A percentile compares a stretch with the other conserved stretches of the same genome.
Evolutionary conservation across 2,797 vertebrate species (phyloP).

Genomic region (Sciurus vulgaris): DNA sequence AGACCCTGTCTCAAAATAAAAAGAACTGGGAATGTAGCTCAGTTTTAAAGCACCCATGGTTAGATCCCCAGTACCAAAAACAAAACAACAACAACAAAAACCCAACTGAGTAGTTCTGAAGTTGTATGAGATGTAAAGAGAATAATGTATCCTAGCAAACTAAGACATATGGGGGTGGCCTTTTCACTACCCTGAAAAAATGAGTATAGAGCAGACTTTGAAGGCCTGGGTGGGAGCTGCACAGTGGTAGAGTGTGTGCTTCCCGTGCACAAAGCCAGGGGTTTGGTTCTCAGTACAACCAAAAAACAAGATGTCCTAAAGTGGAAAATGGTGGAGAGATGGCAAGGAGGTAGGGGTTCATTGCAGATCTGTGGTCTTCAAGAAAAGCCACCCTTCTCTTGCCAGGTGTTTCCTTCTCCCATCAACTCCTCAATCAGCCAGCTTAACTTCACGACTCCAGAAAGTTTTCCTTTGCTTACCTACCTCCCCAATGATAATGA

Average conservation of each 20-base stretch:
- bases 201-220: neutral
- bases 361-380: neutral
- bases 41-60: no score
- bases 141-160: neutral
- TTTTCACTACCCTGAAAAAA: neutral
- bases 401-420: neutral
- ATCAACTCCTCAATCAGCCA: neutral
- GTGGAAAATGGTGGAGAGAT: neutral
- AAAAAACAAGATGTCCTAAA: neutral
- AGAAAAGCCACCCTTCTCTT: neutral
- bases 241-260: neutral
- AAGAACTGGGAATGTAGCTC: no score
- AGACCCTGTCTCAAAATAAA: no score
- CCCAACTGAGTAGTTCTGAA: neutral
- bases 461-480: slow-evolving; percentile 54
- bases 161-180: neutral
- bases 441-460: neutral
- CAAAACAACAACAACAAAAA: no score
- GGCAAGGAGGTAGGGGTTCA: neutral
- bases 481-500: slow-evolving; percentile 14
- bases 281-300: neutral
- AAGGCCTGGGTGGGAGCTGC: neutral
- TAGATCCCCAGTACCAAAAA: neutral
- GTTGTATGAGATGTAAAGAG: neutral
- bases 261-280: neutral